phyloP scores from a whole-genome alignment of 2,888 invertebrate genomes.

The Bruchidius siliquastri region DNA sequence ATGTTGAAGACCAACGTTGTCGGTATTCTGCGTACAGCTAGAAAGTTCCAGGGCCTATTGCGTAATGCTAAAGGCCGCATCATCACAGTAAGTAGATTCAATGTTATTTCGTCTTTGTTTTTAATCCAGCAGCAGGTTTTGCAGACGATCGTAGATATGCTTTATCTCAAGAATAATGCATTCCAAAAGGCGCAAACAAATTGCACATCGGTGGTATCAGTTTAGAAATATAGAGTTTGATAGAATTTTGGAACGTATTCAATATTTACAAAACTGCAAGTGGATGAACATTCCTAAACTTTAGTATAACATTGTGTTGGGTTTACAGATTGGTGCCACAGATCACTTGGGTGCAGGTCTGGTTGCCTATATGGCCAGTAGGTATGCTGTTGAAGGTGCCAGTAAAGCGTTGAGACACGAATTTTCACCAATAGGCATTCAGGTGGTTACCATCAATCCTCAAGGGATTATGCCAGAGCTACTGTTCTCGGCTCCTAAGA shows the following conservation, averaged over 20 bases:
- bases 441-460: conserved; percentile 72
- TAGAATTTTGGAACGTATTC: no score
- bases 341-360: conserved; percentile 49
- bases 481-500: conserved; percentile 61
- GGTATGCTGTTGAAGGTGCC: conserved; percentile 75
- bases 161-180: no score
- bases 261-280: no score
- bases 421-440: conserved; percentile 64
- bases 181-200: no score
- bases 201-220: no score
- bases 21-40: conserved; percentile 67
- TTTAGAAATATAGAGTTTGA: no score
- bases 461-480: conserved; percentile 61
- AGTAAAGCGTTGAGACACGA: conserved; percentile 68
- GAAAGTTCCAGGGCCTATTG: conserved; percentile 70
- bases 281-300: no score
- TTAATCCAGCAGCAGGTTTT: no score
- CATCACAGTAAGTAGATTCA: conserved; percentile 53
- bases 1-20: conserved; percentile 68
- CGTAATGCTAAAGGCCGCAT: conserved; percentile 63
- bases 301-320: neutral
- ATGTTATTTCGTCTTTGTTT: neutral
- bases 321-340: conserved; percentile 47
- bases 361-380: conserved; percentile 53
- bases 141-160: no score